Evolutionary conservation across 2,113 vertebrate genomes (phyloP).

Genomic region (Axis porcinus): DNA sequence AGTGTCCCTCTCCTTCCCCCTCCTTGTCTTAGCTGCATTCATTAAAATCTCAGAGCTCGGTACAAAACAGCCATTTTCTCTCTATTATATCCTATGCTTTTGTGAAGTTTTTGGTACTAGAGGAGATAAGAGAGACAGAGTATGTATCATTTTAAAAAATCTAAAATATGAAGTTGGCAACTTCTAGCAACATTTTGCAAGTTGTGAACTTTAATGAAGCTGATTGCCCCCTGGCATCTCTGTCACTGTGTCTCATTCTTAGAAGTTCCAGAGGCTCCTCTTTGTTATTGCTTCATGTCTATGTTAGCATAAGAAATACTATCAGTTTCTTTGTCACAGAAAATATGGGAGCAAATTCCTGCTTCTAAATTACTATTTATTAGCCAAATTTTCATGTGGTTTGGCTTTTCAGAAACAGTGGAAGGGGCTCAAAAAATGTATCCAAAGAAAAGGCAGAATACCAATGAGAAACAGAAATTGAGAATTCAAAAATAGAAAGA

Average conservation of each 20-base stretch:
- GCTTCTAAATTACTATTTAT: not conserved
- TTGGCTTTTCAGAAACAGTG: not conserved
- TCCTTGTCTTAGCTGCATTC: not conserved
- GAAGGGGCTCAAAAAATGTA: not conserved
- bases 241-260: not conserved
- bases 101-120: not conserved
- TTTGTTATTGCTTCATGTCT: not conserved
- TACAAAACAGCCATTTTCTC: not conserved
- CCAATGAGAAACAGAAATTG: not conserved
- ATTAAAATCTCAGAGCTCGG: not conserved
- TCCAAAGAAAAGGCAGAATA: not conserved
- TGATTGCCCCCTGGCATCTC: not conserved
- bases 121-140: not conserved
- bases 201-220: not conserved
- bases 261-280: not conserved
- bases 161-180: not conserved
- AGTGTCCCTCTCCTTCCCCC: fast-evolving
- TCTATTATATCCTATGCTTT: not conserved
- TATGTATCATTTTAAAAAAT: not conserved
- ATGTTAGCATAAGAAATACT: not conserved
- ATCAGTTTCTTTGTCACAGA: not conserved
- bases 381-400: not conserved
- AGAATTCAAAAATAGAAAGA: not conserved
- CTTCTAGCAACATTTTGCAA: not conserved
- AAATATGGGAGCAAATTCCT: not conserved